A percentile compares a stretch with the other conserved stretches of the same genome.
phyloP scores from a whole-genome alignment of 2,113 vertebrate genomes.

The Collichthys lucidus region DNA sequence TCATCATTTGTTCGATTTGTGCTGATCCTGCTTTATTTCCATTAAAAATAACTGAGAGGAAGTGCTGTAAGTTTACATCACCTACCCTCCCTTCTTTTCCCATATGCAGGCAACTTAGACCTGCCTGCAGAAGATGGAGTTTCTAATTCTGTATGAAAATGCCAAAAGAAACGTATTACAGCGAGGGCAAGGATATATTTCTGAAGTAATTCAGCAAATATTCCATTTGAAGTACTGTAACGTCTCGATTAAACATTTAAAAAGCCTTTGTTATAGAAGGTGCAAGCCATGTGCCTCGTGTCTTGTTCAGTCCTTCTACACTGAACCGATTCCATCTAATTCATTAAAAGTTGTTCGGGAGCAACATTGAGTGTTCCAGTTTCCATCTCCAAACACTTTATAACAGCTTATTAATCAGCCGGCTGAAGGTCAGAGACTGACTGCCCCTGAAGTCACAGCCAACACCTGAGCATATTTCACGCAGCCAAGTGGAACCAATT shows the following conservation, averaged over 20 bases:
- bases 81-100: slow-evolving; percentile 35
- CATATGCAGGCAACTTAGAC: slow-evolving; percentile 4
- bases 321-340: neutral
- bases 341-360: neutral
- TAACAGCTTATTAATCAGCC: neutral
- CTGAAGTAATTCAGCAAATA: neutral
- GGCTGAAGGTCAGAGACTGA: neutral
- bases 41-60: slow-evolving; percentile 63
- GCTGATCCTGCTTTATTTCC: slow-evolving; percentile 70
- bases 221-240: neutral
- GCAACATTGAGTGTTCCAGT: too few species aligned
- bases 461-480: neutral
- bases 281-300: neutral
- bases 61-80: slow-evolving; percentile 46
- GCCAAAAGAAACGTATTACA: neutral
- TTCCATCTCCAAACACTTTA: too few species aligned
- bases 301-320: neutral
- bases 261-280: neutral
- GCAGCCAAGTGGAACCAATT: neutral
- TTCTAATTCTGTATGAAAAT: neutral
- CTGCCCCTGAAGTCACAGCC: neutral
- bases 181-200: neutral
- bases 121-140: neutral
- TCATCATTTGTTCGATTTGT: slow-evolving; percentile 78
- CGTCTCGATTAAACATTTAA: neutral